phyloP scores from a whole-genome alignment of 2,797 vertebrate genomes.

The Chromis chromis region DNA sequence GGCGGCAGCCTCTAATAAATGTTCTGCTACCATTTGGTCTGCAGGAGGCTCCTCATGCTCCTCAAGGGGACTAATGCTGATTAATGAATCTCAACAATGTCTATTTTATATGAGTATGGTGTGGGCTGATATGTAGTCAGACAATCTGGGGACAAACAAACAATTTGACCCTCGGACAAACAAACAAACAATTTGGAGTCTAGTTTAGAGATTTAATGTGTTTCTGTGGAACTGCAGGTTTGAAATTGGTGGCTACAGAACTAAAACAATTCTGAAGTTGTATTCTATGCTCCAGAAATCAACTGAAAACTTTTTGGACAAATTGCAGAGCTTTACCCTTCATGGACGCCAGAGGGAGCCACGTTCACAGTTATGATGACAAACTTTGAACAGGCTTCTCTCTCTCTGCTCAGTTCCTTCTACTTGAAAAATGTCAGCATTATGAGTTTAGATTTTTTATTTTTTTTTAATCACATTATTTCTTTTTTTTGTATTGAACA shows the following conservation, averaged over 20 bases:
- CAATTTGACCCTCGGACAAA: too few species aligned
- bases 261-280: too few species aligned
- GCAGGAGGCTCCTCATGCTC: neutral
- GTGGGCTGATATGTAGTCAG: too few species aligned
- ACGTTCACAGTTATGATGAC: slow-evolving; percentile 23
- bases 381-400: neutral
- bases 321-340: neutral
- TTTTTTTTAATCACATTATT: too few species aligned
- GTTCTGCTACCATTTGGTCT: neutral
- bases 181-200: neutral
- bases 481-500: neutral
- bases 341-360: slow-evolving; percentile 62
- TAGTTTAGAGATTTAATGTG: neutral
- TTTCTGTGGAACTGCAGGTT: neutral
- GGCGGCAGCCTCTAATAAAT: slow-evolving; percentile 64
- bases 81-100: neutral
- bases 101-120: neutral
- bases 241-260: neutral
- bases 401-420: neutral
- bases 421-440: neutral
- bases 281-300: too few species aligned
- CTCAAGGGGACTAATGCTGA: neutral
- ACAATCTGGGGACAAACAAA: too few species aligned
- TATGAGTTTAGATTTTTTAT: too few species aligned
- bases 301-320: too few species aligned